These are phyloP conservation scores for Enteromius treurensis DNA, from an alignment of 2,797 vertebrate genomes.

Conservation along the genomic window DNA sequence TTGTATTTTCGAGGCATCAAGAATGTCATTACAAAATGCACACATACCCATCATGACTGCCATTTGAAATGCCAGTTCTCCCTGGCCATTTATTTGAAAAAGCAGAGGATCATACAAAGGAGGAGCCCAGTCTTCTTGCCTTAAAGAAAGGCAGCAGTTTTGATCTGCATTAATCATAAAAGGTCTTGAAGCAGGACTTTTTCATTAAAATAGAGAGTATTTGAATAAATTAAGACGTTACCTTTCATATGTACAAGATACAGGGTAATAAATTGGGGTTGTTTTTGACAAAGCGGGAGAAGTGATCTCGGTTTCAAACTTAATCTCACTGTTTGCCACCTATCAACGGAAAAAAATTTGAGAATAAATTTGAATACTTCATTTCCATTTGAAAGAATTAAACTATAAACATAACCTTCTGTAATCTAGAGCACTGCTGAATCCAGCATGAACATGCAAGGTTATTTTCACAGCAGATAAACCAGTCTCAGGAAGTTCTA, in stretches of 20 bases:
- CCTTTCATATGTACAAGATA: constrained; percentile 73
- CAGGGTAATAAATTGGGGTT: constrained; percentile 45
- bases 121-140: constrained; percentile 70
- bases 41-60: constrained; percentile 73
- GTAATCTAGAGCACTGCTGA: background rate
- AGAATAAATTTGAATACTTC: background rate
- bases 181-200: background rate
- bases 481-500: background rate
- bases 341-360: constrained; percentile 37
- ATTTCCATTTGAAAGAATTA: background rate
- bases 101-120: constrained; percentile 60
- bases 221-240: constrained; percentile 27
- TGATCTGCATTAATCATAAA: background rate
- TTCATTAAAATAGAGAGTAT: background rate
- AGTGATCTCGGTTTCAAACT: constrained; percentile 69
- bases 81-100: constrained; percentile 66
- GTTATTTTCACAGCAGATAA: background rate
- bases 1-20: background rate
- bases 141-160: constrained; percentile 44
- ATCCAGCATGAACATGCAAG: background rate
- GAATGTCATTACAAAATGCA: background rate
- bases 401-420: background rate
- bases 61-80: constrained; percentile 68
- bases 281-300: constrained; percentile 56
- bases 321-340: constrained; percentile 69